Base-by-base conservation (phyloP, 2,888 invertebrate genomes). In the Andrena fulva region DNA sequence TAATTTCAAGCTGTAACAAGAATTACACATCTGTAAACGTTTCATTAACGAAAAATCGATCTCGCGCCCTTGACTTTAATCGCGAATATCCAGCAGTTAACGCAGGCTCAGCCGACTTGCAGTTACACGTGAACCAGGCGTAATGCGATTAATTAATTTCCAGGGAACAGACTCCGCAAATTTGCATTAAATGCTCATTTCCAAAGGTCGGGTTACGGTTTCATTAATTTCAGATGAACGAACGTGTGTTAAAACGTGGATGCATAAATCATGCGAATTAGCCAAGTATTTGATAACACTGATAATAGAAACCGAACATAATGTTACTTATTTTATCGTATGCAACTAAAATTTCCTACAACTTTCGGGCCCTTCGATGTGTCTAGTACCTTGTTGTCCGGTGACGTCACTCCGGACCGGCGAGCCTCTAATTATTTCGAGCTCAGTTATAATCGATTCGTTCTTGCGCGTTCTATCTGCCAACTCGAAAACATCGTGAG, bases 61-160 rank as follows among this genome's bases (percentile, higher is more conserved):
- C 20, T 56, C 24, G 24, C 27, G 10, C 8, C 24, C 24, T 4
- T 24, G 56, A 56, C 56, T 24, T 56, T 56, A 56, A 56, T 56
- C 56, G 24, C 56, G 24, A 24, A 27, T 24, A 56, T 56, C 56
- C 10, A 56, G 10, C 56, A 27, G 3, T 10, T 56, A 42, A 42
- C 42, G 42, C 42, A 42, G 5, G 42, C 16, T 56, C 20, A 56
- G 27, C 10, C 56, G 56, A 27, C 27, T 56, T 27, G 56, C 24
- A 8, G 20, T 56, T 56, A 56, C 10, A 27, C 56, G 56, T 24
- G 10, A 10, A 56, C 27, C 56, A 24, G 10, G 20, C 56, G 24
- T 24, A 56, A 56, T 56, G 10, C 56, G 20, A 56, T 56, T 56
- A 56, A 56, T 24, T 56, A 56, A 56, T 56, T 56, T 56, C 56